These are phyloP conservation scores for Drosophila suboccidentalis DNA, from an alignment of 2,888 invertebrate genomes.

Conservation along the genomic window DNA sequence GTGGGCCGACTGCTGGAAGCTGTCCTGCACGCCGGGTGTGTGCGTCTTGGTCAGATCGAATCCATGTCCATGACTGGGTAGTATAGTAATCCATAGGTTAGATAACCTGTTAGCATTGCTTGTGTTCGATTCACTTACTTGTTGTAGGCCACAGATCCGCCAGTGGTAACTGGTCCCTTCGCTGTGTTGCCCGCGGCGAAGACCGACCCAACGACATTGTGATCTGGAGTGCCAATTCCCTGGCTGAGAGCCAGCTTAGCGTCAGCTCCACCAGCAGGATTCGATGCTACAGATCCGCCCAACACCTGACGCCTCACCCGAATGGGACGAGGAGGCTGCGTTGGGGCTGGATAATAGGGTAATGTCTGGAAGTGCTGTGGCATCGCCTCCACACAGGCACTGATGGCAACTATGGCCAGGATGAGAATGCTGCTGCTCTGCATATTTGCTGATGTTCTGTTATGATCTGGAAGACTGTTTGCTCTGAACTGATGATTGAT, in stretches of 20 bases:
- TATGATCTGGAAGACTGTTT: constrained; percentile 7
- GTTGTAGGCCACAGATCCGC: constrained; percentile 67
- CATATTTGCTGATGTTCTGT: constrained; percentile 47
- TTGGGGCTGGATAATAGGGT: constrained; percentile 58
- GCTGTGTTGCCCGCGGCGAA: constrained; percentile 71
- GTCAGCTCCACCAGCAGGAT: constrained; percentile 78
- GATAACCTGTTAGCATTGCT: too few species aligned
- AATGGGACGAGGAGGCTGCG: constrained; percentile 15
- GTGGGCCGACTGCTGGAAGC: constrained; percentile 63
- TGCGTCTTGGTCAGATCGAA: constrained; percentile 65
- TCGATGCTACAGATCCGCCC: constrained; percentile 69
- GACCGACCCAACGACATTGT: constrained; percentile 74
- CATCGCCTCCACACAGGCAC: constrained; percentile 55
- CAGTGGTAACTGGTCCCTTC: constrained; percentile 66
- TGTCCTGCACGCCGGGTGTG: constrained; percentile 68
- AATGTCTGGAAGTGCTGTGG: constrained; percentile 53
- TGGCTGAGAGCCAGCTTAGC: constrained; percentile 69
- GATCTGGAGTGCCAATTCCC: constrained; percentile 76
- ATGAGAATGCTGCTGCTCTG: constrained; percentile 58
- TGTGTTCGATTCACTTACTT: constrained; percentile 36
- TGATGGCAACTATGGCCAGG: constrained; percentile 55
- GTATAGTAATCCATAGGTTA: neutral
- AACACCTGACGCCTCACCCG: constrained; percentile 71
- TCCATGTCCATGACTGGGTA: constrained; percentile 64
- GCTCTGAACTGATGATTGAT: constrained; percentile 47